Evolutionary conservation across 2,113 vertebrate species (phyloP).

Genomic region (Vireo altiloquus): DNA sequence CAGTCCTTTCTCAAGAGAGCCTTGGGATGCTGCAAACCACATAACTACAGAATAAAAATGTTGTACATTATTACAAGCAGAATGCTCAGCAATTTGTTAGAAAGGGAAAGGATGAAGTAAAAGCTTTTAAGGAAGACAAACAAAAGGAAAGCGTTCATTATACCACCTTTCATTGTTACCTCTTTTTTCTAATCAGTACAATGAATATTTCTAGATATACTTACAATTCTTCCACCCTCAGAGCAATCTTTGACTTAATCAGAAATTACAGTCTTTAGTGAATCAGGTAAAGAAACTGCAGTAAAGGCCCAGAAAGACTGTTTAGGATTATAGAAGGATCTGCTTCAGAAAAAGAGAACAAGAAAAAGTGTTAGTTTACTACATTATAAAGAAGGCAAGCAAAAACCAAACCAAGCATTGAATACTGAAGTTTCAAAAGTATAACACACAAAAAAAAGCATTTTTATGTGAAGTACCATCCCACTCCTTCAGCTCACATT

Average conservation of each 20-base stretch:
- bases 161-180: not conserved
- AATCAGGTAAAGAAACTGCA: conserved; percentile 76
- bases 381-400: conserved; percentile 21
- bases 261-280: conserved; percentile 77
- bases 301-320: conserved; percentile 75
- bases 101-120: conserved; percentile 3
- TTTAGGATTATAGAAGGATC: conserved; percentile 76
- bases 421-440: not conserved
- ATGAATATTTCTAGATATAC: conserved; percentile 67
- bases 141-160: not conserved
- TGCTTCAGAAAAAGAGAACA: conserved; percentile 74
- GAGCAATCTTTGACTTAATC: conserved; percentile 74
- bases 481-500: not conserved
- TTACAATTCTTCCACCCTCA: conserved; percentile 75
- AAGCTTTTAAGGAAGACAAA: conserved; percentile 3
- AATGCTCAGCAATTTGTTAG: not conserved
- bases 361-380: conserved; percentile 65
- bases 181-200: not conserved
- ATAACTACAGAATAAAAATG: not conserved
- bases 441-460: not conserved
- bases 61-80: not conserved
- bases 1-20: not conserved
- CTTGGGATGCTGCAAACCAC: not conserved
- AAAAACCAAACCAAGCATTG: not conserved
- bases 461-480: not conserved